phyloP scores from a whole-genome alignment of 2,797 vertebrate species.

The Rhabdomys pumilio region DNA sequence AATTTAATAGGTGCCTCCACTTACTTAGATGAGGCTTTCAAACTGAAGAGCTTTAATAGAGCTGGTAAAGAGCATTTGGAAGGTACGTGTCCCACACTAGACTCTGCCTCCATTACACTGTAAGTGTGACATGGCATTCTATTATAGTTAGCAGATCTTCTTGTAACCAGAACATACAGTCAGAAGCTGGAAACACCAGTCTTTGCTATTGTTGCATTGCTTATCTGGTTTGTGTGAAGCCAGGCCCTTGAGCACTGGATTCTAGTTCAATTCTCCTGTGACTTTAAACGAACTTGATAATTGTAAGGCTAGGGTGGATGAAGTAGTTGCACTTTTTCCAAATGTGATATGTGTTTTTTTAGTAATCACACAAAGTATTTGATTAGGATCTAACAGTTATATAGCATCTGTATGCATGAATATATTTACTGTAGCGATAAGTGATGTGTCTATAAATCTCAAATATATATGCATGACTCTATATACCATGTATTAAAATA shows the following conservation, averaged over 20 bases:
- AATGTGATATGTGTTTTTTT: rapidly evolving
- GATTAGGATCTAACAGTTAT: neutral
- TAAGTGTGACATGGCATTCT: neutral
- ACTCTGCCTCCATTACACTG: neutral
- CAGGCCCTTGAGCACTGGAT: neutral
- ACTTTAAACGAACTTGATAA: neutral
- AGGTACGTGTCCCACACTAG: neutral
- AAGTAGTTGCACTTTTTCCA: neutral
- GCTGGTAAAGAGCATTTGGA: conserved; percentile 10
- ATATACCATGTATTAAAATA: neutral
- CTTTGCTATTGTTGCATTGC: neutral
- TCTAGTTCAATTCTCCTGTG: neutral
- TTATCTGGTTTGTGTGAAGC: neutral
- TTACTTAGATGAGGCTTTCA: neutral
- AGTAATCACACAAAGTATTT: neutral
- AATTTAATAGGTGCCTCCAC: neutral
- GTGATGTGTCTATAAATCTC: no score
- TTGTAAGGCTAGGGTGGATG: neutral
- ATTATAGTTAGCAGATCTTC: neutral
- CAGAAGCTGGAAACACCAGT: neutral
- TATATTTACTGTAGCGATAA: neutral
- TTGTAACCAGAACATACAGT: neutral
- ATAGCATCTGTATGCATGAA: neutral
- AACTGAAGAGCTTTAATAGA: neutral
- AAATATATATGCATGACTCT: neutral